Percentiles rank a stretch among this genome's conserved stretches.
phyloP scores from a whole-genome alignment of 2,888 invertebrate species.

The Priocnemis perturbator region DNA sequence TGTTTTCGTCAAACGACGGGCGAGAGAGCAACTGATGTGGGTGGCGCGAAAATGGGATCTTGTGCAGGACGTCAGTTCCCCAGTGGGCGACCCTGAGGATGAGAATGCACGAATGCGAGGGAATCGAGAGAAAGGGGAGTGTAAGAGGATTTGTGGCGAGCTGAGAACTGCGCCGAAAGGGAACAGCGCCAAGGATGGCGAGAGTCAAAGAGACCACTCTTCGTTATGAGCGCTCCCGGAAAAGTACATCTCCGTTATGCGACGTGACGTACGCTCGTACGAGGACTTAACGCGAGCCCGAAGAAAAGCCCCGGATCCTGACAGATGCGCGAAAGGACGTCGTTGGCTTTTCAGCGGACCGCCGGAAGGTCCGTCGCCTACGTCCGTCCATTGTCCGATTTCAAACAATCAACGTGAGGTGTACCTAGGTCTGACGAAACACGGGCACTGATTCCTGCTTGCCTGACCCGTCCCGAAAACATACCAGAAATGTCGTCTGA shows the following conservation, averaged over 20 bases:
- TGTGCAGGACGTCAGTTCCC: slow-evolving; percentile 1
- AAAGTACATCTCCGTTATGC: slow-evolving; percentile 7
- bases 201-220: slow-evolving; percentile 6
- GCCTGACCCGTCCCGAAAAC: too few relatives aligned
- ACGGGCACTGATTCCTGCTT: too few relatives aligned
- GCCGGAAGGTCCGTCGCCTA: too few relatives aligned
- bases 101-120: slow-evolving; percentile 7
- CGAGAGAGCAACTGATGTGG: neutral
- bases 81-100: slow-evolving; percentile 13
- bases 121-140: slow-evolving; percentile 6
- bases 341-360: too few relatives aligned
- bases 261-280: slow-evolving; percentile 5
- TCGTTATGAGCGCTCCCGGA: slow-evolving; percentile 6
- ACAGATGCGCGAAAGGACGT: too few relatives aligned
- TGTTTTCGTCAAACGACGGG: too few relatives aligned
- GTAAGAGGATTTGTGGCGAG: slow-evolving; percentile 20
- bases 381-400: too few relatives aligned
- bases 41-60: slow-evolving; percentile 16
- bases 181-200: neutral
- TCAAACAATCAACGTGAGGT: too few relatives aligned
- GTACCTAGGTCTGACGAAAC: too few relatives aligned
- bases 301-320: neutral
- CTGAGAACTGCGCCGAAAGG: neutral
- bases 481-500: too few relatives aligned
- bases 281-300: neutral